A percentile compares a stretch with the other conserved stretches of the same genome.
These are phyloP conservation scores for Helicolenus hilgendorfi DNA, from an alignment of 2,797 vertebrate genomes.

Conservation along the genomic window DNA sequence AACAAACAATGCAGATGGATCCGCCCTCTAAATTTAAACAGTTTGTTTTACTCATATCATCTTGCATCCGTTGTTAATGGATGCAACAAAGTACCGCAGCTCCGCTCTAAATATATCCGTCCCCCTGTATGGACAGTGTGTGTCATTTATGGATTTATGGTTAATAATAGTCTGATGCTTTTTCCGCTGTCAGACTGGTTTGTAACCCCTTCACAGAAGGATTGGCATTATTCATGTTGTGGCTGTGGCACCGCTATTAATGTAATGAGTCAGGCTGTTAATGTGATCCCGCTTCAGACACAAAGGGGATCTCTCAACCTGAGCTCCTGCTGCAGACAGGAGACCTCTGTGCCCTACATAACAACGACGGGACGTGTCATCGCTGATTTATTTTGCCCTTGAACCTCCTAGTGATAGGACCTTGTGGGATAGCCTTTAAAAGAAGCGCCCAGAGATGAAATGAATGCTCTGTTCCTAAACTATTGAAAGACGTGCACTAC, in stretches of 20 bases:
- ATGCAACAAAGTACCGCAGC: conserved; percentile 12
- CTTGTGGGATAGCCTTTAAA: conserved; percentile 81
- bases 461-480: conserved; percentile 68
- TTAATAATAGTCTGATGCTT: conserved; percentile 67
- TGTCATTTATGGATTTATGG: conserved; percentile 77
- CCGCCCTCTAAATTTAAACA: conserved; percentile 14
- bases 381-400: conserved; percentile 89
- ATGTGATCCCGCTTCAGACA: conserved; percentile 78
- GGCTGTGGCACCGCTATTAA: conserved; percentile 70
- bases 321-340: conserved; percentile 68
- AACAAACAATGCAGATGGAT: neutral
- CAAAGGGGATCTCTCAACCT: conserved; percentile 81
- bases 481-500: conserved; percentile 54
- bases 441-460: conserved; percentile 75
- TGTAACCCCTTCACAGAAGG: conserved; percentile 64
- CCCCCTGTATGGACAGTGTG: conserved; percentile 25
- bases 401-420: conserved; percentile 81
- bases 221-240: conserved; percentile 74
- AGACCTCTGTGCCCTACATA: conserved; percentile 81
- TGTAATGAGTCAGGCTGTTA: conserved; percentile 85
- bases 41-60: conserved; percentile 19
- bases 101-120: conserved; percentile 32
- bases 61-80: conserved; percentile 28
- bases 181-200: conserved; percentile 52
- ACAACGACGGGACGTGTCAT: conserved; percentile 79